These are phyloP conservation scores for Bombyx mandarina DNA, from an alignment of 1,140 invertebrate species.

Conservation along the genomic window DNA sequence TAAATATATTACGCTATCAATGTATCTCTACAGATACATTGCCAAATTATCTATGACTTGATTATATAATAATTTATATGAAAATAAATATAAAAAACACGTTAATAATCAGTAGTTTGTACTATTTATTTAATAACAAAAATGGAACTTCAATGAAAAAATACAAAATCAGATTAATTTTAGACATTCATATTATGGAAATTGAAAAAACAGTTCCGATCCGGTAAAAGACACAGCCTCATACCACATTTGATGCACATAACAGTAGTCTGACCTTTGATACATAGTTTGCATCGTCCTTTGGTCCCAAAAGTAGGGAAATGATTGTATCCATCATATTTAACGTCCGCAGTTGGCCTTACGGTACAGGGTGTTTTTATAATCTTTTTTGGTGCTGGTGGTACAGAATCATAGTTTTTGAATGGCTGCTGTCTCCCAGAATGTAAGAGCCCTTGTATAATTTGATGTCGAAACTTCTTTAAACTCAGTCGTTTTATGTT, in stretches of 20 bases:
- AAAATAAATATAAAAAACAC: too few relatives aligned
- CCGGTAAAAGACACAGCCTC: too few relatives aligned
- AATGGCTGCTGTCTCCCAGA: conserved; percentile 12
- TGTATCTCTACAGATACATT: too few relatives aligned
- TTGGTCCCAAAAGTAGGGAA: conserved; percentile 18
- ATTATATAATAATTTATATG: too few relatives aligned
- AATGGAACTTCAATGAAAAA: too few relatives aligned
- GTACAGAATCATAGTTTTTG: conserved; percentile 14
- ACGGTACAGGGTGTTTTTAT: conserved; percentile 7
- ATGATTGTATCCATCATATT: conserved; percentile 20
- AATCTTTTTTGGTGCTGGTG: conserved; percentile 15
- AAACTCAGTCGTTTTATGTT: conserved; percentile 15
- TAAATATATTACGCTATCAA: too few relatives aligned
- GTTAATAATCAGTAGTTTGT: too few relatives aligned
- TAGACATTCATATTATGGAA: too few relatives aligned
- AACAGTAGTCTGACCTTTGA: conserved; percentile 19
- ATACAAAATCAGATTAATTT: too few relatives aligned
- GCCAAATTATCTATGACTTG: too few relatives aligned
- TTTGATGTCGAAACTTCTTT: conserved; percentile 16
- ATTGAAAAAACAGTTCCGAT: too few relatives aligned
- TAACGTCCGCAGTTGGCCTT: conserved; percentile 9
- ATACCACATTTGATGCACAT: conserved; percentile 20
- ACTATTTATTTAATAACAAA: too few relatives aligned
- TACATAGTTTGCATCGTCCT: conserved; percentile 22
- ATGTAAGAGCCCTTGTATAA: conserved; percentile 14